A percentile compares a stretch with the other conserved stretches of the same genome.
Evolutionary conservation across 1,140 invertebrate species (phyloP).

Genomic region (Trypoxylus dichotomus): DNA sequence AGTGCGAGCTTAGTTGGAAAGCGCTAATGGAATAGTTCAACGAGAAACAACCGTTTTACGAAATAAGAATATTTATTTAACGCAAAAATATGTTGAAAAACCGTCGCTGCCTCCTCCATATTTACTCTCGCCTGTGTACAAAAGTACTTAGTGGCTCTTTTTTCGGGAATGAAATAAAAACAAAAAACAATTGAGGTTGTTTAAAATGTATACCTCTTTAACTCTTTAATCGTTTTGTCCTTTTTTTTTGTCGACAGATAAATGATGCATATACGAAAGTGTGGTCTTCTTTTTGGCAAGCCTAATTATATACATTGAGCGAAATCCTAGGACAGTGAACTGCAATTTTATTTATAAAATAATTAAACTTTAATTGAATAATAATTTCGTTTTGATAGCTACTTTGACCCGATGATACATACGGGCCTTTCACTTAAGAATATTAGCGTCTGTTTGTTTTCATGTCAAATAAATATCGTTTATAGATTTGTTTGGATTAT

Average conservation of each 20-base stretch:
- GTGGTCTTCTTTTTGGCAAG: not conserved
- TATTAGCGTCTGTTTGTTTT: not conserved
- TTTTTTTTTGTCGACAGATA: not conserved
- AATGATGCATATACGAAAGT: not conserved
- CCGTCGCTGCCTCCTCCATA: not conserved
- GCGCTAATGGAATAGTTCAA: not conserved
- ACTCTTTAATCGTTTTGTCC: not conserved
- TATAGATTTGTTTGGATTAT: not conserved
- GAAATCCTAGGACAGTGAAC: not conserved
- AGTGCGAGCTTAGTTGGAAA: not conserved
- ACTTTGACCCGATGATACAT: not conserved
- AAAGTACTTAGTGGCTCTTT: not conserved
- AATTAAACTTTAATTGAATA: conserved; percentile 18
- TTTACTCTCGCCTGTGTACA: not conserved
- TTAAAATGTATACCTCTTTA: not conserved
- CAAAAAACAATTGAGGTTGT: not conserved
- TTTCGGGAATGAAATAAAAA: not conserved
- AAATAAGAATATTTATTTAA: not conserved
- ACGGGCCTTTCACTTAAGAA: not conserved
- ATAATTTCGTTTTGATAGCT: not conserved
- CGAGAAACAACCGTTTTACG: not conserved
- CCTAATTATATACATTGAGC: not conserved
- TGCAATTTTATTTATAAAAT: conserved; percentile 17
- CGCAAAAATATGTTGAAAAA: not conserved
- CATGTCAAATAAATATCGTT: not conserved